Conservation (phyloP, 1,140 invertebrate genomes). For the Anadara kagoshimensis region DNA sequence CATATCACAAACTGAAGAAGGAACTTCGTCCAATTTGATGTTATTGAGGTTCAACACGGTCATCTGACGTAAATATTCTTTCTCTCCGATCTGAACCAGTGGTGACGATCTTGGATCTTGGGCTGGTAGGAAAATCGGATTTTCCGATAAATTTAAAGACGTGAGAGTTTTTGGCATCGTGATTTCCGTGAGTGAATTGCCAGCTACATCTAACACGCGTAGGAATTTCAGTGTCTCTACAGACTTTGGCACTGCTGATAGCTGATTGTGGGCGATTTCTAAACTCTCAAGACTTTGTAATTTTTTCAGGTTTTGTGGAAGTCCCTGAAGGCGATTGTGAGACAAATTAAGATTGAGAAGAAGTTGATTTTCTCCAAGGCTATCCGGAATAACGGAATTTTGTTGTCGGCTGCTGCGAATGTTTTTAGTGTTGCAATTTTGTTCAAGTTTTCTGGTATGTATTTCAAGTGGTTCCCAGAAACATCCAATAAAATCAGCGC, state of each 20-base stretch:
- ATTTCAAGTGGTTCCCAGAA: conserved; percentile 59
- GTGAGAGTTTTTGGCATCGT: conserved; percentile 60
- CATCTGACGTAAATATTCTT: conserved; percentile 51
- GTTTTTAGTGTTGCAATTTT: conserved; percentile 61
- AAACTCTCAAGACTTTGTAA: conserved; percentile 53
- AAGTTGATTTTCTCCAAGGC: conserved; percentile 60
- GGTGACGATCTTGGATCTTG: conserved; percentile 54
- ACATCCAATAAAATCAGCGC: conserved; percentile 56
- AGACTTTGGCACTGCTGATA: conserved; percentile 59
- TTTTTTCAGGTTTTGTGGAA: conserved; percentile 62
- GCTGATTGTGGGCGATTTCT: conserved; percentile 52
- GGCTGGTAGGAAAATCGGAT: conserved; percentile 57
- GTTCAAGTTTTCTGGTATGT: conserved; percentile 56
- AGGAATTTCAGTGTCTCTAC: conserved; percentile 56
- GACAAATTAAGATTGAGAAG: conserved; percentile 59
- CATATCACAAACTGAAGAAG: conserved; percentile 49
- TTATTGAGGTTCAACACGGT: conserved; percentile 57
- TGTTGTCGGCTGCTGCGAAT: conserved; percentile 56
- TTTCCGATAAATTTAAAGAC: conserved; percentile 60
- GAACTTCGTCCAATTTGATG: conserved; percentile 66
- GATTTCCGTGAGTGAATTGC: conserved; percentile 62
- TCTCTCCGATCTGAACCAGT: conserved; percentile 51
- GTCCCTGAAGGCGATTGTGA: conserved; percentile 61
- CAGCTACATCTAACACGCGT: conserved; percentile 53
- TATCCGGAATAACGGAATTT: conserved; percentile 59